Evolutionary conservation across 2,888 invertebrate species (phyloP).

Genomic region (Iselma pallidipennis): DNA sequence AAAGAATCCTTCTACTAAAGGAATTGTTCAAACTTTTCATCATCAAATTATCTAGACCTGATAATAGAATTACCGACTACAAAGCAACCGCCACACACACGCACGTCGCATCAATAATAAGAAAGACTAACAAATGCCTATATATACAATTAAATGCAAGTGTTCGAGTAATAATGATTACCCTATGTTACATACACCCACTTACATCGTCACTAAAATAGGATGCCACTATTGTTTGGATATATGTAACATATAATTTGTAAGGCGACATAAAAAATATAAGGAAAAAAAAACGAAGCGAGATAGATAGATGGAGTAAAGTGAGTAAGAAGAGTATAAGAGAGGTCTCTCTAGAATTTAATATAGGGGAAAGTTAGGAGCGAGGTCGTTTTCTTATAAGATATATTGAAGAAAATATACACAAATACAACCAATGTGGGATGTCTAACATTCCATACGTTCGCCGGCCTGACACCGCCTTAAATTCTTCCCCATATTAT

Average conservation of each 20-base stretch:
- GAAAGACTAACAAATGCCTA: not conserved
- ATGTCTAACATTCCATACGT: not conserved
- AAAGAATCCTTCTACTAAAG: not conserved
- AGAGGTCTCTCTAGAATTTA: not conserved
- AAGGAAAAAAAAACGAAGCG: no score
- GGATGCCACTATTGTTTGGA: conserved; percentile 24
- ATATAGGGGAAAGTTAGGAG: not conserved
- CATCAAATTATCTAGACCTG: not conserved
- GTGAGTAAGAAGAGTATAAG: not conserved
- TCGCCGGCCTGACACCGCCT: not conserved
- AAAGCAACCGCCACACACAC: not conserved
- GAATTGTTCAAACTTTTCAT: not conserved
- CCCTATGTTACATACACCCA: conserved; percentile 17
- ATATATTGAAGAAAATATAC: not conserved
- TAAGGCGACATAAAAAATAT: not conserved
- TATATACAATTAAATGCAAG: not conserved
- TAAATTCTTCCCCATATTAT: not conserved
- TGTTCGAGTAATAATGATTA: conserved; percentile 13
- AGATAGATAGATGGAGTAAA: not conserved
- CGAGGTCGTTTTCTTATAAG: not conserved
- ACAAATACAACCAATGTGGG: not conserved
- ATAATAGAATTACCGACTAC: not conserved
- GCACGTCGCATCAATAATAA: not conserved
- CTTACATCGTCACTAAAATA: conserved; percentile 19
- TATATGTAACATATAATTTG: conserved; percentile 21